Percentiles rank a stretch among this genome's conserved stretches.
Evolutionary conservation across 2,888 invertebrate genomes (phyloP).

Genomic region (Troglohyphantes excavatus): DNA sequence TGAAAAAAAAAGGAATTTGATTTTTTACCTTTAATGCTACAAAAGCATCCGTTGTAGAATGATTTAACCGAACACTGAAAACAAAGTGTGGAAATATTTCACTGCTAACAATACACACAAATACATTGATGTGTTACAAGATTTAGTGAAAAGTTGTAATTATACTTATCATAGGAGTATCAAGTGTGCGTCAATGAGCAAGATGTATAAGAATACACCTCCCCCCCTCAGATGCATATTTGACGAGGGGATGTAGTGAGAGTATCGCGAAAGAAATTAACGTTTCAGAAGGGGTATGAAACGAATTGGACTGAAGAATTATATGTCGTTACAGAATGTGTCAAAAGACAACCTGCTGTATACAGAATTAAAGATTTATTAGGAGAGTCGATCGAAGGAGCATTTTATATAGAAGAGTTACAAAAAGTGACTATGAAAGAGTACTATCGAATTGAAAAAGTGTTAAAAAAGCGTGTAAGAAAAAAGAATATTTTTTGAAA

Average conservation of each 20-base stretch:
- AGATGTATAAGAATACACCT: too few species aligned
- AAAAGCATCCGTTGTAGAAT: too few species aligned
- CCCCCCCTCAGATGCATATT: not conserved
- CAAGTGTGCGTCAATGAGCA: too few species aligned
- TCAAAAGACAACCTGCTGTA: slow-evolving; percentile 8
- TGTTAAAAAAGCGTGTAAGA: slow-evolving; percentile 34
- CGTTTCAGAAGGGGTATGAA: slow-evolving; percentile 61
- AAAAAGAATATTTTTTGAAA: slow-evolving; percentile 29
- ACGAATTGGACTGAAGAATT: slow-evolving; percentile 56
- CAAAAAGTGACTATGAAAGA: not conserved
- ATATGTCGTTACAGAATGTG: slow-evolving; percentile 8
- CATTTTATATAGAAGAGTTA: slow-evolving; percentile 8
- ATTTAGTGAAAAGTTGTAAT: too few species aligned
- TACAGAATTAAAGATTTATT: slow-evolving; percentile 52
- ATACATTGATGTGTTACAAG: too few species aligned
- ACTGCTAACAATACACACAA: too few species aligned
- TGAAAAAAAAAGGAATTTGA: too few species aligned
- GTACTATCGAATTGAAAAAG: slow-evolving; percentile 16
- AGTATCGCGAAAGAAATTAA: slow-evolving; percentile 15
- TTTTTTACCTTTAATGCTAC: too few species aligned
- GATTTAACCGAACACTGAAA: too few species aligned
- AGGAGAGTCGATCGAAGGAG: slow-evolving; percentile 11
- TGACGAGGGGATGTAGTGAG: slow-evolving; percentile 14
- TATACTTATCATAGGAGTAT: too few species aligned
- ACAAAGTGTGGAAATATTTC: too few species aligned